A percentile compares a stretch with the other conserved stretches of the same genome.
phyloP scores from a whole-genome alignment of 1,140 invertebrate genomes.

The Zaprionus inermis region DNA sequence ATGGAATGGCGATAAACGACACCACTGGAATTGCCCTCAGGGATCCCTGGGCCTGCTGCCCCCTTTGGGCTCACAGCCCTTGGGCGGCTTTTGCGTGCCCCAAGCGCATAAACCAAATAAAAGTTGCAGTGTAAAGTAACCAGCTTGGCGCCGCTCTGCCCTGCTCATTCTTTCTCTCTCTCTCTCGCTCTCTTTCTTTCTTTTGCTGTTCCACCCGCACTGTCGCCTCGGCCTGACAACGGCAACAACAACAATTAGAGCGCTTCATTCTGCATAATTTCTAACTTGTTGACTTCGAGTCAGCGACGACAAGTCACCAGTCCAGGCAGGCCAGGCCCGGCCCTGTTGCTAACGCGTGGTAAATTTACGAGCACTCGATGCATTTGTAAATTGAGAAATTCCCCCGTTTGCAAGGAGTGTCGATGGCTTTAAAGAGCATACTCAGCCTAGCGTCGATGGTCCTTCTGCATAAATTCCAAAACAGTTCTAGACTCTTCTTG shows the following conservation, averaged over 20 bases:
- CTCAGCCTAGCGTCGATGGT: neutral
- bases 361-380: constrained; percentile 47
- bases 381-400: constrained; percentile 61
- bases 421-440: neutral
- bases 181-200: neutral
- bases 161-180: neutral
- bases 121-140: constrained; percentile 48
- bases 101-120: constrained; percentile 48
- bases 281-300: constrained; percentile 53
- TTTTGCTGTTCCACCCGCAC: neutral
- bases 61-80: constrained; percentile 2
- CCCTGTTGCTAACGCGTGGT: constrained; percentile 14
- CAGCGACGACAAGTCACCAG: constrained; percentile 15
- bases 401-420: constrained; percentile 3
- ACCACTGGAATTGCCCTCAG: constrained; percentile 29
- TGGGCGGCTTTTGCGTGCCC: constrained; percentile 36
- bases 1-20: constrained; percentile 37
- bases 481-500: neutral
- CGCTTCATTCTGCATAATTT: constrained; percentile 54
- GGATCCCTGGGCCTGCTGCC: neutral
- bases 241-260: constrained; percentile 48
- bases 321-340: constrained; percentile 13
- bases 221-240: constrained; percentile 5
- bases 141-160: constrained; percentile 12
- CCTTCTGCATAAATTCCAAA: neutral